Conservation (phyloP, 2,888 invertebrate genomes). For the Hyalella azteca region DNA sequence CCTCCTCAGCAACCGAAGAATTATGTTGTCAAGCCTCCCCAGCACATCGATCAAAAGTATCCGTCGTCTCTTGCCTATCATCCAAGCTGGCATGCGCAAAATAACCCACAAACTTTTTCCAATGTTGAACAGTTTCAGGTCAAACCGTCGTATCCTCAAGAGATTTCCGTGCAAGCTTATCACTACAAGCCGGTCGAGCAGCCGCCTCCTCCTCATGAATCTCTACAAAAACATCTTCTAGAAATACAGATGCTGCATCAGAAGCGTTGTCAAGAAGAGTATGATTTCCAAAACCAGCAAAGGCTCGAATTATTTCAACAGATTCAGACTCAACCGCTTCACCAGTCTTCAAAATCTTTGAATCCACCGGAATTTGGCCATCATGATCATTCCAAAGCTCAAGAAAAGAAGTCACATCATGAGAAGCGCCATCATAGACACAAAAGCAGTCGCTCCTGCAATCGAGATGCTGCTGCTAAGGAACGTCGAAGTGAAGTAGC, state of each 20-base stretch:
- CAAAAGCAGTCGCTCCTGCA: not conserved
- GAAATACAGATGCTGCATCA: slow-evolving; percentile 28
- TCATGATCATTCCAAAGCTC: not conserved
- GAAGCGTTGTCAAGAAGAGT: slow-evolving; percentile 20
- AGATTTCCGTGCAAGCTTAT: not conserved
- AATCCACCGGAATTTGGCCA: not conserved
- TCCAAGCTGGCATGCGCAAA: not conserved
- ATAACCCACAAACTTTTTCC: not conserved
- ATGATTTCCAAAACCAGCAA: slow-evolving; percentile 2
- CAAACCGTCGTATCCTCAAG: not conserved
- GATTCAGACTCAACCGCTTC: not conserved
- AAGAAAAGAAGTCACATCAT: not conserved
- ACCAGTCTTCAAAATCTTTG: not conserved
- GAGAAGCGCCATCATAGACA: slow-evolving; percentile 6
- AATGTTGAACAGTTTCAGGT: not conserved
- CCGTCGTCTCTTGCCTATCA: not conserved
- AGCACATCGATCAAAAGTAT: not conserved
- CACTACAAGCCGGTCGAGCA: not conserved
- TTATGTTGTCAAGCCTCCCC: slow-evolving; percentile 11
- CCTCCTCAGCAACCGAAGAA: slow-evolving; percentile 32
- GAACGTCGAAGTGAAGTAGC: not conserved
- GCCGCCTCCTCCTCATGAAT: not conserved
- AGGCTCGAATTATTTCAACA: not conserved
- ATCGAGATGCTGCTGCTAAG: not conserved
- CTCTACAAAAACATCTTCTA: not conserved